These are phyloP conservation scores for Eriosoma lanigerum DNA, from an alignment of 1,140 invertebrate species.

Conservation along the genomic window DNA sequence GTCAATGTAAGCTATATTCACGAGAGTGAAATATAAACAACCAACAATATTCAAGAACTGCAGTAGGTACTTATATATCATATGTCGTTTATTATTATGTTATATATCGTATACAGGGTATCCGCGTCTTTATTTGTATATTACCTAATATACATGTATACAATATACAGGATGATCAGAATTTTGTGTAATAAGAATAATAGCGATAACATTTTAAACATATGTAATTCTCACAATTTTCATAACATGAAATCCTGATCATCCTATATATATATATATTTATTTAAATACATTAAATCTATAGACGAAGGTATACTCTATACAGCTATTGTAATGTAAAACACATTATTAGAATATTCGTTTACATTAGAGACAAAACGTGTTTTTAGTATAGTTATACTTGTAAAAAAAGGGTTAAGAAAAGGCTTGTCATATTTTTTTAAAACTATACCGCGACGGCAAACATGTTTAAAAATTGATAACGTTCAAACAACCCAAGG, in stretches of 20 bases:
- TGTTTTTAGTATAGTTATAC: not conserved
- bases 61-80: not conserved
- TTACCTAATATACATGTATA: too few species aligned
- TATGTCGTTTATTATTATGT: not conserved
- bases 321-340: too few species aligned
- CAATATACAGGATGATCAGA: too few species aligned
- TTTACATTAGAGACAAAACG: not conserved
- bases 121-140: not conserved
- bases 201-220: too few species aligned
- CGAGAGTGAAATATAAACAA: not conserved
- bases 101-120: not conserved
- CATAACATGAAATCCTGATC: too few species aligned
- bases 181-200: constrained; percentile 1
- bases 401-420: not conserved
- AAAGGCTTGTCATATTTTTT: not conserved
- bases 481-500: not conserved
- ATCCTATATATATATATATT: not conserved
- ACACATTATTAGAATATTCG: too few species aligned
- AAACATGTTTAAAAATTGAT: constrained; percentile 14
- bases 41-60: not conserved
- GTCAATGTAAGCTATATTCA: not conserved
- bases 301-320: too few species aligned
- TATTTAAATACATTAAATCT: constrained; percentile 18
- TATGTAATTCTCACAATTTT: too few species aligned
- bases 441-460: not conserved